These are phyloP conservation scores for Sinelater perroti DNA, from an alignment of 2,888 invertebrate genomes.

Conservation along the genomic window DNA sequence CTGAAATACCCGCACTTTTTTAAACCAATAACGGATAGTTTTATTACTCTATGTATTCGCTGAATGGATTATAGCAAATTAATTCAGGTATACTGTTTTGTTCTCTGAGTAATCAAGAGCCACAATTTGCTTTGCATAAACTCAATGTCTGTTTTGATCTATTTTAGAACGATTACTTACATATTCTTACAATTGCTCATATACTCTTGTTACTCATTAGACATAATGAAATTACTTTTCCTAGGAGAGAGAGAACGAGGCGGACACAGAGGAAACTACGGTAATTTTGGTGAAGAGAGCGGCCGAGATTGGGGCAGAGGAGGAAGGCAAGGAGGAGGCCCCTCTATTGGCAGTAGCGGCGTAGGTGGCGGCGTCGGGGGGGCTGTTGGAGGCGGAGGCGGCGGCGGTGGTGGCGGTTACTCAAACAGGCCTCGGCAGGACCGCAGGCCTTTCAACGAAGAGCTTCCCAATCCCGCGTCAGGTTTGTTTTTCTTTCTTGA, in stretches of 20 bases:
- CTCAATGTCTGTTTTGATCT: too few species aligned
- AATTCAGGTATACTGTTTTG: too few species aligned
- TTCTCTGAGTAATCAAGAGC: too few species aligned
- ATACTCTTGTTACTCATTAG: slow-evolving; percentile 7
- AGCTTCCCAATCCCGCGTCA: slow-evolving; percentile 56
- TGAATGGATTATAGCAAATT: too few species aligned
- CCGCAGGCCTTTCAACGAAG: slow-evolving; percentile 53
- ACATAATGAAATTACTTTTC: too few species aligned
- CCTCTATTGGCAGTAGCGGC: slow-evolving; percentile 57
- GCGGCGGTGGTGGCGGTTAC: slow-evolving; percentile 40
- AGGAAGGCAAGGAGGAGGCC: slow-evolving; percentile 53
- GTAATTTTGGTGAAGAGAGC: slow-evolving; percentile 62
- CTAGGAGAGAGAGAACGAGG: slow-evolving; percentile 60
- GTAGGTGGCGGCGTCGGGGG: slow-evolving; percentile 51
- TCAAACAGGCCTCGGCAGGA: slow-evolving; percentile 50
- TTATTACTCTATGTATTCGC: too few species aligned
- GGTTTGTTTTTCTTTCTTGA: slow-evolving; percentile 50
- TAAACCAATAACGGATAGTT: too few species aligned
- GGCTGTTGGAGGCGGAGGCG: slow-evolving; percentile 37
- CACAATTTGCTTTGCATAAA: too few species aligned
- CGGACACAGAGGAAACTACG: slow-evolving; percentile 63
- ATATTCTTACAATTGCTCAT: too few species aligned
- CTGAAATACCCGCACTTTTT: too few species aligned
- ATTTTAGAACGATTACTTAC: too few species aligned
- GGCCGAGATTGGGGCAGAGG: slow-evolving; percentile 57